Evolutionary conservation across 1,140 invertebrate genomes (phyloP).

Genomic region (Drosophila insularis): DNA sequence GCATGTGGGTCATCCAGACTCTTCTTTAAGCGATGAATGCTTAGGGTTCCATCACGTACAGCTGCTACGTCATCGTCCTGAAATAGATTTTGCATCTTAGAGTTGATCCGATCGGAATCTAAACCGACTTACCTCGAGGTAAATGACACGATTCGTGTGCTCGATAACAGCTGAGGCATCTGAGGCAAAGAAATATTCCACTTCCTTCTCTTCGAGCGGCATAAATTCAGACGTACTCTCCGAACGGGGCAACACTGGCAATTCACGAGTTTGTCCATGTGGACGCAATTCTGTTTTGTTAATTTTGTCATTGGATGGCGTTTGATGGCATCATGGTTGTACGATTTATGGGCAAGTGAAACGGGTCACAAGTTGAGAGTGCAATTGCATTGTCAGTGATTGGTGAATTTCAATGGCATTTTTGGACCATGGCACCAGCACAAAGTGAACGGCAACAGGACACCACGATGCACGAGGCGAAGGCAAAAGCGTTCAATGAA

Average conservation of each 20-base stretch:
- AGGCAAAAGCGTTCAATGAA: conserved; percentile 17
- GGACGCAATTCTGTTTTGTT: conserved; percentile 91
- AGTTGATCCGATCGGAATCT: background rate
- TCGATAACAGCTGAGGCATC: conserved; percentile 99
- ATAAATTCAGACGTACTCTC: conserved; percentile 95
- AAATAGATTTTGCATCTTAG: background rate
- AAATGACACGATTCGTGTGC: conserved; percentile 98
- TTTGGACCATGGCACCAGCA: conserved; percentile 24
- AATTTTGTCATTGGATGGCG: conserved; percentile 51
- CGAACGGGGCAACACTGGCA: conserved; percentile 86
- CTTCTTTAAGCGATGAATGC: conserved; percentile 95
- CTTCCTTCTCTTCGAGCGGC: conserved; percentile 94
- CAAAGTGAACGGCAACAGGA: conserved; percentile 27
- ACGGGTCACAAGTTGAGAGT: conserved; percentile 3
- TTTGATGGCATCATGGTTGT: conserved; percentile 18
- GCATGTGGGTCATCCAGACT: conserved; percentile 92
- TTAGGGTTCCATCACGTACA: conserved; percentile 94
- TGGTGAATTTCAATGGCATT: conserved; percentile 23
- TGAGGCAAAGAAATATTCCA: conserved; percentile 99
- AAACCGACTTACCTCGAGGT: conserved; percentile 87
- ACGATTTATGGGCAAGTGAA: conserved; percentile 5
- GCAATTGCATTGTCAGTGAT: conserved; percentile 28
- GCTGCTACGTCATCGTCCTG: conserved; percentile 94
- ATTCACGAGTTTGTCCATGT: conserved; percentile 85
- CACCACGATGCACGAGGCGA: conserved; percentile 13